A percentile compares a stretch with the other conserved stretches of the same genome.
Conservation (phyloP, 35 echinoderm and acorn worm species). For the Ptychodera flava region DNA sequence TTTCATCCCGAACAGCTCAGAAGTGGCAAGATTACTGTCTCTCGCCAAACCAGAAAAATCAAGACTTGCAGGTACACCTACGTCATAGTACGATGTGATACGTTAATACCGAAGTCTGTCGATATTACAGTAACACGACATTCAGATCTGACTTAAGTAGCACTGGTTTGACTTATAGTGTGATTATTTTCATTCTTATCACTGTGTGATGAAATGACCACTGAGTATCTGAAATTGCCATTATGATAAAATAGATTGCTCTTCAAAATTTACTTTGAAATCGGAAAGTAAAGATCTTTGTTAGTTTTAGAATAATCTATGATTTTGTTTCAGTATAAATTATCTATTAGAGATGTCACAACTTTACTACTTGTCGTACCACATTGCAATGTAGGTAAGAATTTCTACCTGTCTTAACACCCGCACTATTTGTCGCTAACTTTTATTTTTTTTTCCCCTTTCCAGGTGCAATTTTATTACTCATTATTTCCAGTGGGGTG, state of each 20-base stretch:
- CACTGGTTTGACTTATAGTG: neutral
- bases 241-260: too few species aligned
- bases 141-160: neutral
- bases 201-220: neutral
- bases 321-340: too few species aligned
- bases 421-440: too few species aligned
- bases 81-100: neutral
- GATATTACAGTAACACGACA: neutral
- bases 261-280: too few species aligned
- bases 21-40: conserved; percentile 45
- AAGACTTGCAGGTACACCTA: conserved; percentile 46
- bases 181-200: neutral
- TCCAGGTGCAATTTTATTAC: conserved; percentile 73
- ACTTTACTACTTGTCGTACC: too few species aligned
- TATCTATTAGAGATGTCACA: too few species aligned
- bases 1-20: conserved; percentile 56
- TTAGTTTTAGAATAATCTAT: too few species aligned
- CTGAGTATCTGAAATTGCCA: neutral
- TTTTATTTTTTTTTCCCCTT: conserved; percentile 9
- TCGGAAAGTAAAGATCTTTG: too few species aligned
- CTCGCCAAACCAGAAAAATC: conserved; percentile 64
- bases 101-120: neutral
- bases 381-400: too few species aligned
- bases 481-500: conserved; percentile 77
- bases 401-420: too few species aligned